Evolutionary conservation across 2,797 vertebrate species (phyloP).

Genomic region (Nyctalus aviator): DNA sequence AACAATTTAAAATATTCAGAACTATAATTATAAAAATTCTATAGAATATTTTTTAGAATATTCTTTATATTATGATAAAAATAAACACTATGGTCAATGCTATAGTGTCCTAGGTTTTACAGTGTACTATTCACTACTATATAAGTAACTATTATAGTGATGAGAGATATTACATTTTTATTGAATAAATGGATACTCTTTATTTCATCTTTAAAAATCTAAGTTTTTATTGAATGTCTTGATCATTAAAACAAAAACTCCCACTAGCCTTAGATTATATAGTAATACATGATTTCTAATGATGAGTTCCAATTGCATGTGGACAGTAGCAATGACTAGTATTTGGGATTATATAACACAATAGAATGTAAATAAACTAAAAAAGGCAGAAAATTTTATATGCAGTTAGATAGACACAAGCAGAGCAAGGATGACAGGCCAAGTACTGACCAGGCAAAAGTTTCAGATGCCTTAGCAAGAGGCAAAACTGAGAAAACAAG

Average conservation of each 20-base stretch:
- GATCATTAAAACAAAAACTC: background rate
- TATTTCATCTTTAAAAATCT: background rate
- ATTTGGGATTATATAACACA: background rate
- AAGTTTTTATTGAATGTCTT: background rate
- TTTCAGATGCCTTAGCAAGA: too few species aligned
- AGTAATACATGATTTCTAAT: background rate
- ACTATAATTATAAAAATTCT: conserved; percentile 43
- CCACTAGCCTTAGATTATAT: background rate
- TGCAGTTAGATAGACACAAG: too few species aligned
- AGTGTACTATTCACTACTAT: background rate
- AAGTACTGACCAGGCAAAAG: too few species aligned
- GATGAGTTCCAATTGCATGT: background rate
- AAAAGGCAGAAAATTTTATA: too few species aligned
- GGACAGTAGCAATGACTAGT: background rate
- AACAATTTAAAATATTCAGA: conserved; percentile 41
- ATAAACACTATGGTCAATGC: background rate
- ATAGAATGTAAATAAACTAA: background rate
- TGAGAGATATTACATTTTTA: background rate
- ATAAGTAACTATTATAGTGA: background rate
- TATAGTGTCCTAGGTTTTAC: background rate
- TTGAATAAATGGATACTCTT: background rate
- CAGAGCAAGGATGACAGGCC: too few species aligned
- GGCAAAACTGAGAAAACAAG: too few species aligned
- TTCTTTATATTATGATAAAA: background rate
- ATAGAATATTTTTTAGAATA: background rate